phyloP scores from a whole-genome alignment of 2,113 vertebrate genomes.

The Triplophysa siluroides region DNA sequence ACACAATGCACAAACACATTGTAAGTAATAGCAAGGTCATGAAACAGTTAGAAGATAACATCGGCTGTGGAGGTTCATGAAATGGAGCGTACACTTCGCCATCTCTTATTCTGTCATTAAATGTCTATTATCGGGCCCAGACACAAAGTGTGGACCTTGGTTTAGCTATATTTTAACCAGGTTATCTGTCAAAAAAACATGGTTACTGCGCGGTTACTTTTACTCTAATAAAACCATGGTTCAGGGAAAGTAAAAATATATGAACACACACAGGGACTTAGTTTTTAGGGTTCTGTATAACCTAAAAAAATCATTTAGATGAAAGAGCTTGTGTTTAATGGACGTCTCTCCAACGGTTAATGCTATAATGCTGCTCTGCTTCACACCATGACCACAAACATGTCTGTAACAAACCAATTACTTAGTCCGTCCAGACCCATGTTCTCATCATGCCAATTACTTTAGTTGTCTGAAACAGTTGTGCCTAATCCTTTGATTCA shows the following conservation, averaged over 20 bases:
- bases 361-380: conserved; percentile 67
- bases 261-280: conserved; percentile 7
- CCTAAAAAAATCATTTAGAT: conserved; percentile 22
- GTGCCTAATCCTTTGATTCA: conserved; percentile 60
- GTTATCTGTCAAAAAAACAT: no score
- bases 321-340: conserved; percentile 46
- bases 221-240: neutral
- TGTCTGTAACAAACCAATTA: conserved; percentile 73
- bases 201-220: neutral
- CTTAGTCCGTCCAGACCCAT: conserved; percentile 72
- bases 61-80: neutral
- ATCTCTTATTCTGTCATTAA: conserved; percentile 56
- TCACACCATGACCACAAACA: conserved; percentile 70
- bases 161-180: no score
- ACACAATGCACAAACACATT: no score
- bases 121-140: conserved; percentile 42
- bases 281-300: conserved; percentile 18
- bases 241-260: neutral
- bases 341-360: conserved; percentile 53
- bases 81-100: neutral
- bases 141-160: neutral
- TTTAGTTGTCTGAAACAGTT: conserved; percentile 67
- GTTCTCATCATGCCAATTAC: conserved; percentile 73
- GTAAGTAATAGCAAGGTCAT: neutral
- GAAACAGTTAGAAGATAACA: conserved; percentile 21